Conservation (phyloP, 2,113 vertebrate genomes). For the Malaclemys terrapin region DNA sequence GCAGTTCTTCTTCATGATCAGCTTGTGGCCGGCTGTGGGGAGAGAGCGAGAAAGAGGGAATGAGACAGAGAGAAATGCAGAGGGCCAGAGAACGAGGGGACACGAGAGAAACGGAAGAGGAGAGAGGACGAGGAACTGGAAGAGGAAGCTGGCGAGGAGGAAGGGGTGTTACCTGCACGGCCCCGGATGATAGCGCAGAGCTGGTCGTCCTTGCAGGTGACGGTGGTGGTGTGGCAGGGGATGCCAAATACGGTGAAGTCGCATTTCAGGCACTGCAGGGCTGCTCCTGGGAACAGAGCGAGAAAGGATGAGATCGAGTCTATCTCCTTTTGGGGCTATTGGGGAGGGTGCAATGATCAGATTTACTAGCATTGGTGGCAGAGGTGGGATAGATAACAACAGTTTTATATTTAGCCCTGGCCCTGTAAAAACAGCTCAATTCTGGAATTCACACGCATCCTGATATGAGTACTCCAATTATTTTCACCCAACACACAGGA, state of each 20-base stretch:
- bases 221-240: not conserved
- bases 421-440: not conserved
- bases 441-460: not conserved
- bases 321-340: not conserved
- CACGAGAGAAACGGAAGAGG: no score
- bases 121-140: no score
- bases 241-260: not conserved
- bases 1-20: not conserved
- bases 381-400: fast-evolving
- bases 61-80: not conserved
- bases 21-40: not conserved
- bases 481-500: no score
- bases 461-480: not conserved
- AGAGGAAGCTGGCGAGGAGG: no score
- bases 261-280: not conserved
- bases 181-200: not conserved
- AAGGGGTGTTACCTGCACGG: not conserved
- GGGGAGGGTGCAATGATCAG: not conserved
- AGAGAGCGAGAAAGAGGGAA: not conserved
- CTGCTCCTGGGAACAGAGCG: not conserved
- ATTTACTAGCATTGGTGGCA: not conserved
- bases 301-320: not conserved
- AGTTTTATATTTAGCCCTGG: not conserved
- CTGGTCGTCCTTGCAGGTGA: not conserved
- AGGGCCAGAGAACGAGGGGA: no score